These are phyloP conservation scores for Aphelocoma californica DNA, from an alignment of 2,797 vertebrate species.

Conservation along the genomic window DNA sequence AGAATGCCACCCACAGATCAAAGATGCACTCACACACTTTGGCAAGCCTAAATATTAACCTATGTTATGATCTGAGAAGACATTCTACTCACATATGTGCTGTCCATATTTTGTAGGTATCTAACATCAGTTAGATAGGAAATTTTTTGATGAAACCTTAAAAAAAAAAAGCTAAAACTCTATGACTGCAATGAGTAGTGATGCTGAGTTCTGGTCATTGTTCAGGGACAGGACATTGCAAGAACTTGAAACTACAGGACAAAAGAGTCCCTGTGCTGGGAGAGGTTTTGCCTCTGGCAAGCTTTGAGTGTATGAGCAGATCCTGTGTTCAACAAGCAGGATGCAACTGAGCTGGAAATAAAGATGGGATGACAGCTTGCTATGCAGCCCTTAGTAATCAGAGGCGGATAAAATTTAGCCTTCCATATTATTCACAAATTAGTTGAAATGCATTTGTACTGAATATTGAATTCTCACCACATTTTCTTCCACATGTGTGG, in stretches of 20 bases:
- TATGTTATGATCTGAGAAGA: background rate
- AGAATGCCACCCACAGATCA: slow-evolving; percentile 55
- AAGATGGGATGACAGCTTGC: background rate
- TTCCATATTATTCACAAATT: background rate
- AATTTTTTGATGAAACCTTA: background rate
- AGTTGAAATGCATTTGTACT: background rate
- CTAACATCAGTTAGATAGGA: background rate
- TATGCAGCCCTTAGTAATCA: background rate
- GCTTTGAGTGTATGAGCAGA: background rate
- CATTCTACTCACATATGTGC: background rate
- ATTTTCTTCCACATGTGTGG: background rate
- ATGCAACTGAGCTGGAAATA: background rate
- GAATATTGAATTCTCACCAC: background rate
- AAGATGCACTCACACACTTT: slow-evolving; percentile 3
- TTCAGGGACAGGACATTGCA: background rate
- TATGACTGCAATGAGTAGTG: background rate
- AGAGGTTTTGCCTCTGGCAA: background rate
- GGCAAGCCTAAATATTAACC: background rate
- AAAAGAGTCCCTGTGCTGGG: background rate
- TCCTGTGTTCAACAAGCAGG: background rate
- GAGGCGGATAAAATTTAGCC: background rate
- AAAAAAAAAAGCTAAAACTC: background rate
- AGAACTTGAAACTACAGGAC: background rate
- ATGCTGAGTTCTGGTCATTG: background rate
- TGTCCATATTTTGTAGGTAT: background rate